Base-by-base conservation (phyloP, 2,113 vertebrate genomes). In the Geococcyx californianus region DNA sequence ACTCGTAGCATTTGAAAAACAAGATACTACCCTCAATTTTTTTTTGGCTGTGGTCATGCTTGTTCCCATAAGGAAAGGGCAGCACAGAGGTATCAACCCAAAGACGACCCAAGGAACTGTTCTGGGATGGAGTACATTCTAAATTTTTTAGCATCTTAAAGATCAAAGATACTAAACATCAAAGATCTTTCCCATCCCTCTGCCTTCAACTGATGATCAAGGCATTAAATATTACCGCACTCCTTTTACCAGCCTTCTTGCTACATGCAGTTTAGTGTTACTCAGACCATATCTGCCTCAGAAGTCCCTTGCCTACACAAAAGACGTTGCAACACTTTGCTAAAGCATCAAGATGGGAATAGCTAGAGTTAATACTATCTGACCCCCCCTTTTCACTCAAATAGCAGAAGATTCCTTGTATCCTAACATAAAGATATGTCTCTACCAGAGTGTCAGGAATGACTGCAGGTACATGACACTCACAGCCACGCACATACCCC, bases 121-220 rank as follows among this genome's bases (percentile, higher is more conserved):
- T 49, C 10, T 38, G 84, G 40, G 74, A 68, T 68, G 14, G 31
- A 93, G 29, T 11, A 91, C 23, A 29, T 17, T 24, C 38, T 51
- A 51, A 87, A 82, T 86, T 90, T 91, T 86, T 92, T 58, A 85
- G 69, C 58, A 42, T n/a, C 17, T 73, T 79, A 38, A 79, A 82
- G 81, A 96, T 88, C 93, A 96, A 95, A 95, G 72, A 89, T 34
- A 49, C 42, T 69, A 72, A 78, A 81, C 86, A 92, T 92, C 91
- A 96, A 90, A 92, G 87, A 64, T 68, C 16, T n/a, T 78, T 93
- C 77, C 87, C 54, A 89, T 89, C 38, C 58, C 55, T 89, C 74
- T 66, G 62, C 87, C 84, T 91, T 85, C 87, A 87, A 42, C 58
- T 69, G 58, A 85, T 87, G 87, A 95, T 87, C 84, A 94, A 95